Evolutionary conservation across 1,140 invertebrate species (phyloP), one percentile per base, ranked within the genome.

Genomic region (Bicyclus anynana): DNA sequence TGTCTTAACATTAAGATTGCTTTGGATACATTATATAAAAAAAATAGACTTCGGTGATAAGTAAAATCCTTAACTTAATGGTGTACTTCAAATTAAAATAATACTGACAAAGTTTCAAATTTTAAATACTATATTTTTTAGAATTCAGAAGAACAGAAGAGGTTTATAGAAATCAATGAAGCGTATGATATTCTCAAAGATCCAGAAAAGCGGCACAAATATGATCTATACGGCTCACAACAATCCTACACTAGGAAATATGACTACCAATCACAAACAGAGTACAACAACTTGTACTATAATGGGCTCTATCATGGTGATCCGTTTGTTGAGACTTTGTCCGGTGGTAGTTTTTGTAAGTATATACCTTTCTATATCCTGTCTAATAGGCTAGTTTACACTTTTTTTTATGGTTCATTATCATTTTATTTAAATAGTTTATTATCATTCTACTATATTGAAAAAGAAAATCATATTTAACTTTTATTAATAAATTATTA

Each of bases 251-350:
- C 78, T 10, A 74, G 65, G 37, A 80, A 75, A 52, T 89, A 89
- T 64, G 87, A 89, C 53, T 85, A 90, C 59, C 90, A 91, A 37
- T 97, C 95, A 80, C 94, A 96, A 67, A 93, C 93, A 26, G 97
- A 95, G 91, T 93, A 91, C 63, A 96, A 96, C 75, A 96, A 97
- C 76, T 90, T 93, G 52, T 93, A 96, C 74, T 93, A 95, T 73
- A 97, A 97, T 92, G 96, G 95, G 38, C 92, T 97, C 58, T 97
- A 97, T 89, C 95, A 97, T 79, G 93, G 97, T 84, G 95, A 97
- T 87, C 92, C 91, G 49, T 91, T 95, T 83, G 94, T 97, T 56
- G 91, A 95, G 10, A 96, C 95, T 4, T 82, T 97, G 0, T 93
- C 91, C 63, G 90, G 85, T 65, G 84, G 91, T 53, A 95, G 94